Conservation (phyloP, 2,113 vertebrate genomes). For the Clinocottus analis region DNA sequence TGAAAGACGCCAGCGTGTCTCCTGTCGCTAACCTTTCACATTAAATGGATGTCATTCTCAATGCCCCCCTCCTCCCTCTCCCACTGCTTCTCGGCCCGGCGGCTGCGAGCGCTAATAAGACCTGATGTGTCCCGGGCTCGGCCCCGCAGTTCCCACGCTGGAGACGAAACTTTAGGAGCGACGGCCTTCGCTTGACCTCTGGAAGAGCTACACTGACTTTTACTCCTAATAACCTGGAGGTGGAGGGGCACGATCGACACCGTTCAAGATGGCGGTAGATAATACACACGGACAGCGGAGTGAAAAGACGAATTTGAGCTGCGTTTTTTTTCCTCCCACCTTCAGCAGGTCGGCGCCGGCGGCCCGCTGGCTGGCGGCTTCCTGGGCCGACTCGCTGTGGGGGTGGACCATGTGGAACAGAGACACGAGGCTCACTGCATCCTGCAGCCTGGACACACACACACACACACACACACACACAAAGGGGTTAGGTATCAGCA, state of each 20-base stretch:
- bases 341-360: constrained; percentile 88
- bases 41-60: constrained; percentile 67
- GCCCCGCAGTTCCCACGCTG: constrained; percentile 57
- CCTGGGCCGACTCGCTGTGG: constrained; percentile 88
- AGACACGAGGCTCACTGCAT: constrained; percentile 86
- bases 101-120: constrained; percentile 58
- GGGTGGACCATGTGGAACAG: constrained; percentile 92
- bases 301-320: neutral
- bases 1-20: constrained; percentile 22
- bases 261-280: neutral
- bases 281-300: neutral
- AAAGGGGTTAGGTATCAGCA: neutral
- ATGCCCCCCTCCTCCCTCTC: constrained; percentile 22
- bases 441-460: constrained; percentile 83
- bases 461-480: constrained; percentile 10
- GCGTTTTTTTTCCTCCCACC: constrained; percentile 84
- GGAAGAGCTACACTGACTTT: constrained; percentile 33
- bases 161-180: constrained; percentile 59
- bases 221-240: neutral
- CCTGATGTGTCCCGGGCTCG: constrained; percentile 67
- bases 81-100: constrained; percentile 24
- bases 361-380: constrained; percentile 82
- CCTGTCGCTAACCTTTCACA: constrained; percentile 44
- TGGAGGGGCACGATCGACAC: neutral
- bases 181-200: constrained; percentile 34